Evolutionary conservation across 2,797 vertebrate genomes (phyloP), one percentile per base, ranked within the genome.

Genomic region (Notolabrus celidotus): DNA sequence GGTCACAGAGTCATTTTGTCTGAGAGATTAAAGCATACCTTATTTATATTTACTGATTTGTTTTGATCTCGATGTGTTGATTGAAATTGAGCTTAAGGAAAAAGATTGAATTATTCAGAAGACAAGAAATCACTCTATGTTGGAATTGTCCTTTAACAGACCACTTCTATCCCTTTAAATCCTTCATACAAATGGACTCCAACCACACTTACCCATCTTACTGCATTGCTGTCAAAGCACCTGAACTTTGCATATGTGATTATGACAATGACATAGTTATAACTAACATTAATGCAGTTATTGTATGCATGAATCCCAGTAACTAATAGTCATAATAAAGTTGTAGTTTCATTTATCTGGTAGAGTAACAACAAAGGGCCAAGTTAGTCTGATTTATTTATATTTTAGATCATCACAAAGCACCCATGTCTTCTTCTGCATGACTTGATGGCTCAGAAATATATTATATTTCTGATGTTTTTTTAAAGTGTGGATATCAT

Each of bases 391-490:
- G 27, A 39, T 34, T 50, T 39, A 33, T 53, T 47, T 20, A 57
- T 51, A 61, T 29, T 39, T 59, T 36, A 45, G 38, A 45, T 43
- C 5, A 10, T 5, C 55, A 39, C 0, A 11, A 55, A 65, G 49
- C 20, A 27, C 14, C 23, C 11, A 54, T 14, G 53, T 42, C 20
- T 56, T 20, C 23, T 20, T 17, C 29, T 34, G 33, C 38, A 67
- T 14, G 34, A 45, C 31, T 36, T 14, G 55, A 57, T 47, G 42
- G 45, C 11, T 61, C 41, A 73, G 43, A 71, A 59, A 42, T 47
- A 19, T 66, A 11, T 55, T 16, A 59, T 56, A 3, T 52, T 19
- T 51, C 11, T 36, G 15, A 57, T n/a, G 19, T 59, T 60, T 63
- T 67, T 69, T 61, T 46, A 65, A 33, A 19, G 23, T 5, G 9